Conservation (phyloP, 2,888 invertebrate genomes). For the Orthosia gothica region DNA sequence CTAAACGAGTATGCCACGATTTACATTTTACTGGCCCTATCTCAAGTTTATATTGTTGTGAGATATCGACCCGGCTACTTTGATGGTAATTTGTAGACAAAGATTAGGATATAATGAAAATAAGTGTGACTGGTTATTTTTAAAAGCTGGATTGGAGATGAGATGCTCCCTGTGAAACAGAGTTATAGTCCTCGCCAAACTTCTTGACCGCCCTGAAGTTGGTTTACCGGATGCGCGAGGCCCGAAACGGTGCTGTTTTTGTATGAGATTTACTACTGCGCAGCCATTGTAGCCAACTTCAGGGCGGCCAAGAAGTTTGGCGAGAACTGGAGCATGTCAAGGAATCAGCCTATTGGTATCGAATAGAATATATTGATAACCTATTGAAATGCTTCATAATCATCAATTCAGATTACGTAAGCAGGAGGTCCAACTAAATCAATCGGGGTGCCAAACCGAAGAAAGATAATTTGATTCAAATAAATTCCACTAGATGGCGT, state of each 20-base stretch:
- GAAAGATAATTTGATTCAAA: no score
- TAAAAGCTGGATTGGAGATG: background rate
- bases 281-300: no score
- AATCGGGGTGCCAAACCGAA: no score
- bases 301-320: no score
- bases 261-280: no score
- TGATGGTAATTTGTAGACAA: constrained; percentile 32
- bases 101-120: background rate
- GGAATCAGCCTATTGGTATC: background rate
- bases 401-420: no score
- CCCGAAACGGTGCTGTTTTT: no score
- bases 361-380: background rate
- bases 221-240: no score
- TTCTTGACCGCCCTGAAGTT: no score
- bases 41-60: constrained; percentile 54
- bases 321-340: background rate
- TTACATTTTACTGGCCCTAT: constrained; percentile 63
- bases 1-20: constrained; percentile 58
- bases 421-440: no score
- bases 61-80: constrained; percentile 43
- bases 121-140: background rate
- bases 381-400: background rate
- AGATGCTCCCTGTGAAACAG: background rate
- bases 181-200: no score
- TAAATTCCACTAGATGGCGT: no score